Conservation (phyloP, 2,113 vertebrate species). For the Apus apus region DNA sequence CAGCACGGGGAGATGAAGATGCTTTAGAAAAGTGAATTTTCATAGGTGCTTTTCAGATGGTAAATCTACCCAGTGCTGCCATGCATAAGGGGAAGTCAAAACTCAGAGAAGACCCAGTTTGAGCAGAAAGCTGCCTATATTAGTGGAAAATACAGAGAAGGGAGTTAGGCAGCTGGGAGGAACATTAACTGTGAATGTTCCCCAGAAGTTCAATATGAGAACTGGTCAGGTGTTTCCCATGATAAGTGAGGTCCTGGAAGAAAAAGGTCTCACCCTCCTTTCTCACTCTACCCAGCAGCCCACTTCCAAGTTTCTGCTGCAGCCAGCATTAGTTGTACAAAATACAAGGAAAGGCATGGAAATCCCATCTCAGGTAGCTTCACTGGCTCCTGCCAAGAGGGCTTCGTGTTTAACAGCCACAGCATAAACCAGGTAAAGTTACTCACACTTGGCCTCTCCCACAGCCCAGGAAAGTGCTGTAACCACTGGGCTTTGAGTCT, state of each 20-base stretch:
- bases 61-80: not conserved
- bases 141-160: not conserved
- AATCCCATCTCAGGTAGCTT: not conserved
- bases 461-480: not conserved
- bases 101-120: not conserved
- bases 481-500: not conserved
- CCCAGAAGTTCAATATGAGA: not conserved
- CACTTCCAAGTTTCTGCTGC: not conserved
- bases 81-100: not conserved
- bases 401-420: not conserved
- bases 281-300: not conserved
- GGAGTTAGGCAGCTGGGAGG: not conserved
- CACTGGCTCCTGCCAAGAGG: not conserved
- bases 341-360: not conserved
- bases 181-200: not conserved
- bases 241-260: not conserved
- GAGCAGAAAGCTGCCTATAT: not conserved
- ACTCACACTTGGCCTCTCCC: conserved; percentile 26
- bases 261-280: not conserved
- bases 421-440: not conserved
- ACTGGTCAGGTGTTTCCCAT: not conserved
- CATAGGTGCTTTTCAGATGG: not conserved
- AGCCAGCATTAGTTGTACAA: not conserved
- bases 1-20: not conserved
- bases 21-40: not conserved